Evolutionary conservation across 1,140 invertebrate species (phyloP).

Genomic region (Apis dorsata): DNA sequence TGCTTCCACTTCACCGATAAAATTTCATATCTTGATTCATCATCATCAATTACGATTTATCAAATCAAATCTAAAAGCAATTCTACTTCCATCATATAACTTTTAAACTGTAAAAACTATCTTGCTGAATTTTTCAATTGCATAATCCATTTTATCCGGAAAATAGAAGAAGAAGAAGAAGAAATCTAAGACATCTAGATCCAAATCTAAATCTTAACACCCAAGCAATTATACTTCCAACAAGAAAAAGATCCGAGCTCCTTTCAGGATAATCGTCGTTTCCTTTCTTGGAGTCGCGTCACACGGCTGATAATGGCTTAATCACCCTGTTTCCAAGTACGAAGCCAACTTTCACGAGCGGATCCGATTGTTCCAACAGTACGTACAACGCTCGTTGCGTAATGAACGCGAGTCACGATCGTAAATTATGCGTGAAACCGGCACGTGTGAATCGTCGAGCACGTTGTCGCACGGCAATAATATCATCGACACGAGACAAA

Average conservation of each 20-base stretch:
- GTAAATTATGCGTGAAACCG: conserved; percentile 52
- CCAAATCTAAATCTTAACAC: not conserved
- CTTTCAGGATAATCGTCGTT: not conserved
- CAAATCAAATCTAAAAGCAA: too few relatives aligned
- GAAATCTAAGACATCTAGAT: not conserved
- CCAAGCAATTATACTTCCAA: not conserved
- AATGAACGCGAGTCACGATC: conserved; percentile 23
- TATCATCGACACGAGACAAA: not conserved
- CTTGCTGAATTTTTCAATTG: too few relatives aligned
- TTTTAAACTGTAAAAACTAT: too few relatives aligned
- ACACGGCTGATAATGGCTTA: conserved; percentile 17
- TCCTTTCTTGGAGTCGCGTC: conserved; percentile 1
- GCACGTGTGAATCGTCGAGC: conserved; percentile 63
- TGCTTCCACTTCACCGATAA: too few relatives aligned
- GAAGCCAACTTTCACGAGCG: conserved; percentile 11
- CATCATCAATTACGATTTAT: too few relatives aligned
- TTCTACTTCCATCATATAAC: too few relatives aligned
- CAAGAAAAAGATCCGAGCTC: not conserved
- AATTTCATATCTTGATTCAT: too few relatives aligned
- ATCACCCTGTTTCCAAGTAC: conserved; percentile 25
- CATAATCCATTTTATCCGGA: too few relatives aligned
- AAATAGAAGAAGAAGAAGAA: too few relatives aligned
- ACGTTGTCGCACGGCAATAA: conserved; percentile 8
- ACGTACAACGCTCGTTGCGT: not conserved
- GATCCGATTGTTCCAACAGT: conserved; percentile 22